phyloP scores from a whole-genome alignment of 2,888 invertebrate species.

The Corbicula japonica region DNA sequence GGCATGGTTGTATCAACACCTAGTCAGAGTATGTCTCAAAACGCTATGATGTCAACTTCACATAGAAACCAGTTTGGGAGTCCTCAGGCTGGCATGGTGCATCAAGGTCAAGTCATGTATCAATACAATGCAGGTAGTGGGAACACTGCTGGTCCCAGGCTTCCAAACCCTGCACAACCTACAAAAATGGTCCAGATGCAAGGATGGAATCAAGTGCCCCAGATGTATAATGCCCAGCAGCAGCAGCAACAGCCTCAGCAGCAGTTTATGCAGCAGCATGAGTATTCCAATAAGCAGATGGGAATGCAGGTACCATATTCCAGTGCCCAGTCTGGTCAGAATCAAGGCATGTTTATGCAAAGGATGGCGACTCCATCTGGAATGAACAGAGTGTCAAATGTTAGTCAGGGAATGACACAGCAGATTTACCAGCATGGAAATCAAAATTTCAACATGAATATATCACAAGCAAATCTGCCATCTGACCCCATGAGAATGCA shows the following conservation, averaged over 20 bases:
- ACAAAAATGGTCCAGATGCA: slow-evolving; percentile 68
- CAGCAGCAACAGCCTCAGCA: slow-evolving; percentile 62
- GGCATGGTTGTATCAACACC: slow-evolving; percentile 54
- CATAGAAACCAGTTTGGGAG: slow-evolving; percentile 75
- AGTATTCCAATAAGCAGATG: slow-evolving; percentile 21
- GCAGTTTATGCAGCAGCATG: slow-evolving; percentile 58
- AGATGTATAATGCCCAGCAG: slow-evolving; percentile 72
- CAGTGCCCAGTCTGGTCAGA: slow-evolving; percentile 35
- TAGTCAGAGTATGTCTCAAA: slow-evolving; percentile 48
- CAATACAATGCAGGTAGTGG: slow-evolving; percentile 57
- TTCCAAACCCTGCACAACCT: slow-evolving; percentile 71
- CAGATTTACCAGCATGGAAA: slow-evolving; percentile 48
- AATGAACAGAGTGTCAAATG: slow-evolving; percentile 47
- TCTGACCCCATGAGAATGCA: slow-evolving; percentile 37
- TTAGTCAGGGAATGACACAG: slow-evolving; percentile 44
- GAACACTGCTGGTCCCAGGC: slow-evolving; percentile 61
- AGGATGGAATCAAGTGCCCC: slow-evolving; percentile 70
- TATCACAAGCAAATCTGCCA: slow-evolving; percentile 29
- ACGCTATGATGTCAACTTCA: slow-evolving; percentile 46
- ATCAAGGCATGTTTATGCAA: slow-evolving; percentile 70
- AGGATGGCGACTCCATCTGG: slow-evolving; percentile 68
- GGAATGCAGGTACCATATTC: slow-evolving; percentile 16
- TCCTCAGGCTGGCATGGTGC: slow-evolving; percentile 67
- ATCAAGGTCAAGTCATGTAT: slow-evolving; percentile 59
- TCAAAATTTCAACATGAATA: slow-evolving; percentile 43